Conservation (phyloP, 2,888 invertebrate species). For the Lycia hirtaria region DNA sequence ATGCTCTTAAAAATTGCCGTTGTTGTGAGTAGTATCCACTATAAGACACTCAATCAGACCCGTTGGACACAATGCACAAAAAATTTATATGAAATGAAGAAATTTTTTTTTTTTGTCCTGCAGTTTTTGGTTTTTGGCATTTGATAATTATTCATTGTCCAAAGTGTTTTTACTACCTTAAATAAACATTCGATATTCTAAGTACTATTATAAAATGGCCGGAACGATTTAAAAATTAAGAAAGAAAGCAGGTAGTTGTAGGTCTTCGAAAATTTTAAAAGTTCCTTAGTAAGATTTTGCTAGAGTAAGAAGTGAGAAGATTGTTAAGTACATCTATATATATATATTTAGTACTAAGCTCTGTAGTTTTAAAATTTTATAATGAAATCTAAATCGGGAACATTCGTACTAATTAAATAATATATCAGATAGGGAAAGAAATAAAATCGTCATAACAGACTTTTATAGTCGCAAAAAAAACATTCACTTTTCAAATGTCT, state of each 20-base stretch:
- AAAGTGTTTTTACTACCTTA: conserved; percentile 25
- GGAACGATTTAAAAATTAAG: conserved; percentile 75
- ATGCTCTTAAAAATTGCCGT: too few species aligned
- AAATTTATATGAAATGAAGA: too few species aligned
- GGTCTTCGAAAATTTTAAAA: neutral
- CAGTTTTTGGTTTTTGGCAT: too few species aligned
- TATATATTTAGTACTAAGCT: conserved; percentile 6
- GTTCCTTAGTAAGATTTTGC: neutral
- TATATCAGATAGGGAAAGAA: neutral
- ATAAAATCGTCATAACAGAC: neutral
- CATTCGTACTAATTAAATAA: neutral
- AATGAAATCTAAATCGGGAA: neutral
- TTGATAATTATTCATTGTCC: too few species aligned
- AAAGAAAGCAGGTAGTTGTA: conserved; percentile 40
- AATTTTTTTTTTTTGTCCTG: too few species aligned
- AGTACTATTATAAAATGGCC: conserved; percentile 80
- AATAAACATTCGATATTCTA: conserved; percentile 58
- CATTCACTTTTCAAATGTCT: too few species aligned
- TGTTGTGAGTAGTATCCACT: too few species aligned
- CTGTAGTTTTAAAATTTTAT: neutral
- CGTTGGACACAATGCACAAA: too few species aligned
- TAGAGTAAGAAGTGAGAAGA: neutral
- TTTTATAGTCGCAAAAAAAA: too few species aligned
- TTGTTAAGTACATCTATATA: neutral
- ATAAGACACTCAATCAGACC: too few species aligned